Conservation (phyloP, 2,797 vertebrate genomes). For the Masticophis lateralis region DNA sequence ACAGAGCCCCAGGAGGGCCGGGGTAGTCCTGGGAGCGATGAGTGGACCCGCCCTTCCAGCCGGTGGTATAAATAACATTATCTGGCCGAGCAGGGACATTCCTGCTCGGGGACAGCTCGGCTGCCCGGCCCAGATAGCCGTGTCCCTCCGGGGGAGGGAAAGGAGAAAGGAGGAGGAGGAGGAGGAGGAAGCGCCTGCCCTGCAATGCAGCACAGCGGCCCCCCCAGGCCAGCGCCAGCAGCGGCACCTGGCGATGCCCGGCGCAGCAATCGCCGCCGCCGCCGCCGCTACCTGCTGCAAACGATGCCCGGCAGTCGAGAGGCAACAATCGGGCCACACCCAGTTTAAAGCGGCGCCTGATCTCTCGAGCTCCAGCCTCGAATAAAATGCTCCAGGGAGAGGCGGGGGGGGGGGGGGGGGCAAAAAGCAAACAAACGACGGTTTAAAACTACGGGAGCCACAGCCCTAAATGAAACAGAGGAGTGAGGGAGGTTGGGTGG, state of each 20-base stretch:
- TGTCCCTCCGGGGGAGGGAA: constrained; percentile 59
- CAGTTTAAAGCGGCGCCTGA: background rate
- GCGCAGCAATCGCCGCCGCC: background rate
- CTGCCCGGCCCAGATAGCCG: constrained; percentile 74
- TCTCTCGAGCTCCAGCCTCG: background rate
- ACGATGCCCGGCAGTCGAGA: background rate
- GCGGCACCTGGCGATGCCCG: constrained; percentile 36
- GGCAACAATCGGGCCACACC: background rate
- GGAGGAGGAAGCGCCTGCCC: constrained; percentile 52
- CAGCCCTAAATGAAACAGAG: background rate
- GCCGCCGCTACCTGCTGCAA: background rate
- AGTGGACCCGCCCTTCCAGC: constrained; percentile 61
- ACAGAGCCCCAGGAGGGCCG: constrained; percentile 58
- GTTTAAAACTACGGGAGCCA: background rate
- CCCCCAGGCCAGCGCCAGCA: constrained; percentile 55
- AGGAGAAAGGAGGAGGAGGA: constrained; percentile 44
- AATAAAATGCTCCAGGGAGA: background rate
- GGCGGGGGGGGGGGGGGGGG: too few relatives aligned
- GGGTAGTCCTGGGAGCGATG: constrained; percentile 40
- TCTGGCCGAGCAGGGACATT: constrained; percentile 76
- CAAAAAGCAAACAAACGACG: background rate
- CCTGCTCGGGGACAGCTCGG: constrained; percentile 72
- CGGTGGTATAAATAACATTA: constrained; percentile 79
- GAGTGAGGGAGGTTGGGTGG: too few relatives aligned
- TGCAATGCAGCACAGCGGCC: constrained; percentile 66